Evolutionary conservation across 1,140 invertebrate genomes (phyloP).

Genomic region (Drosophila simulans): DNA sequence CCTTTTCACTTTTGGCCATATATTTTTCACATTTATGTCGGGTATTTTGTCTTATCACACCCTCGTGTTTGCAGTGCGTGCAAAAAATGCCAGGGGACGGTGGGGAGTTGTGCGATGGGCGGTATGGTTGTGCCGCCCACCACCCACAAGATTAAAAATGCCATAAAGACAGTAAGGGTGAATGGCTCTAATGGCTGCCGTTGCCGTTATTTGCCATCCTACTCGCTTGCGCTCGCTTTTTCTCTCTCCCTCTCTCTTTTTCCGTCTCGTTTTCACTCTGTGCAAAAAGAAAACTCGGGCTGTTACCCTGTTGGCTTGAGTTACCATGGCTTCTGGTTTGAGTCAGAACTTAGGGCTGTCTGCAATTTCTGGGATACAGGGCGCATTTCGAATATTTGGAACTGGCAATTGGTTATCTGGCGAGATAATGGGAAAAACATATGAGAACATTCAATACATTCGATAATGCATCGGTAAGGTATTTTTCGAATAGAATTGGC

Average conservation of each 20-base stretch:
- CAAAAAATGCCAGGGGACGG: constrained; percentile 65
- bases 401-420: constrained; percentile 12
- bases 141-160: constrained; percentile 83
- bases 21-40: constrained; percentile 83
- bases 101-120: constrained; percentile 13
- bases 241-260: neutral
- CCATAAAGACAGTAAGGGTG: constrained; percentile 83
- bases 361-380: constrained; percentile 25
- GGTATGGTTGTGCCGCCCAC: constrained; percentile 47
- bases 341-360: constrained; percentile 29
- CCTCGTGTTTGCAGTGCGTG: constrained; percentile 80
- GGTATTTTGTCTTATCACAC: constrained; percentile 84
- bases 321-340: constrained; percentile 38
- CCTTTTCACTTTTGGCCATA: constrained; percentile 74
- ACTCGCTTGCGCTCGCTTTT: constrained; percentile 26
- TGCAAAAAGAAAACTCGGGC: constrained; percentile 27
- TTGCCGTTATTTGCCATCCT: constrained; percentile 64
- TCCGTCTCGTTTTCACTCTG: neutral
- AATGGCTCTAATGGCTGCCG: constrained; percentile 81
- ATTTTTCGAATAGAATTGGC: too few relatives aligned
- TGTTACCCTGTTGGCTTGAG: constrained; percentile 42
- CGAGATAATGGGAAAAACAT: constrained; percentile 39
- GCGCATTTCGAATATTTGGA: constrained; percentile 6
- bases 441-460: constrained; percentile 29
- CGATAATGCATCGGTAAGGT: constrained; percentile 5